Percentiles rank a stretch among this genome's conserved stretches.
Evolutionary conservation across 2,113 vertebrate genomes (phyloP).

Genomic region (Megaceryle maxima): DNA sequence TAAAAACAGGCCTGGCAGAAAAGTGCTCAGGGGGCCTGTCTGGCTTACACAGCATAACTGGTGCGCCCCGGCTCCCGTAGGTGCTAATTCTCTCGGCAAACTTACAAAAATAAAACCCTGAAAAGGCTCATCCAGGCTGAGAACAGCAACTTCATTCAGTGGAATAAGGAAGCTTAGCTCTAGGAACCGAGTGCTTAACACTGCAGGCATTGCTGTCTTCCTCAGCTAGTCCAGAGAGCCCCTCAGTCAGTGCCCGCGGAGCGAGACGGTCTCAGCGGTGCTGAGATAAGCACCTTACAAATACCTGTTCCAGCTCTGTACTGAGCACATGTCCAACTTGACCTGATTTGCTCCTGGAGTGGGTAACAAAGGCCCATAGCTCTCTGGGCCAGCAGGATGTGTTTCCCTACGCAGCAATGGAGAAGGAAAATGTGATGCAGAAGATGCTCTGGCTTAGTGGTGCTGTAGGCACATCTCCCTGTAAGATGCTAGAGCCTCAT

Average conservation of each 20-base stretch:
- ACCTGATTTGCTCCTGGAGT: background rate
- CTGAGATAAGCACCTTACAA: background rate
- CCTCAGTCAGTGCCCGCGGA: background rate
- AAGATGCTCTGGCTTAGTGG: background rate
- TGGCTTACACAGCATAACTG: constrained; percentile 4
- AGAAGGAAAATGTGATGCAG: background rate
- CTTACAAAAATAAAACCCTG: constrained; percentile 60
- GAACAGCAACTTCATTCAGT: constrained; percentile 63
- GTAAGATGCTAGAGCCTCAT: background rate
- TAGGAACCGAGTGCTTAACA: background rate
- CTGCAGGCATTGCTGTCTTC: constrained; percentile 10
- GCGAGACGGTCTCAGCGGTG: background rate
- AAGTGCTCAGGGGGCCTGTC: constrained; percentile 3
- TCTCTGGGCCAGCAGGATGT: background rate
- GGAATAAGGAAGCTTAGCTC: background rate
- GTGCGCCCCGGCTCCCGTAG: background rate
- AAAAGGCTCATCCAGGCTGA: constrained; percentile 61
- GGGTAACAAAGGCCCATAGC: background rate
- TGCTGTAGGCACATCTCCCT: background rate
- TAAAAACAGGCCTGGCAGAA: background rate
- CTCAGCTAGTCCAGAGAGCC: background rate
- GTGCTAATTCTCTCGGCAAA: constrained; percentile 69
- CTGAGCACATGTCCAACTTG: background rate
- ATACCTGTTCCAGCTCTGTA: background rate
- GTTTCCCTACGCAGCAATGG: background rate